Evolutionary conservation across 2,797 vertebrate species (phyloP), one percentile per base, ranked within the genome.

Genomic region (Lagorchestes hirsutus): DNA sequence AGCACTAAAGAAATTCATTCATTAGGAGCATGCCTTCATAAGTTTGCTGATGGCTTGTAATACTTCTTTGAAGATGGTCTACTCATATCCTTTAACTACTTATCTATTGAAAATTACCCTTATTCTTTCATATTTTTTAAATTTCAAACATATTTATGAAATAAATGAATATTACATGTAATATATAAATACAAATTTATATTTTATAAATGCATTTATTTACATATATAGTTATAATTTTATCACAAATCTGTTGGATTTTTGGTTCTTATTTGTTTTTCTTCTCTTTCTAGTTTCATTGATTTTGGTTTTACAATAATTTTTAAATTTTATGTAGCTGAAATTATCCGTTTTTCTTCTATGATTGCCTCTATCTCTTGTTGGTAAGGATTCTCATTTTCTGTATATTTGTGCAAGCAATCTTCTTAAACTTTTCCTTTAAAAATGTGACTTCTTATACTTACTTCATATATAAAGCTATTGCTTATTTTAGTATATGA

Each of bases 71-170:
- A 18, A 67, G 34, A n/a, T n/a, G 31, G 29, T 11, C 28, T 59
- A 59, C 31, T 59, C 2, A 59, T 31, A 31, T 54, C 40, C n/a
- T 91, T 5, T 91, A 8, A 14, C 54, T 59, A 2, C 55, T 92
- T 46, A 14, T 92, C 24, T 94, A 91, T 52, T 91, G 27, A 56
- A 87, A 1, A 93, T 12, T 91, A 74, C 50, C 91, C 24, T 55
- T 90, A 95, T 90, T 54, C 74, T 94, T 96, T 90, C 3, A 29
- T 93, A 6, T 24, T 74, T 93, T 13, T 4, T 62, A 34, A 6
- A 59, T 92, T 31, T 11, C 54, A 95, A 46, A 9, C 55, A 87
- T 40, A 50, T 58, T 4, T 92, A 11, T 40, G 18, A 40, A 40
- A 74, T 10, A 56, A 92, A 31, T 52, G 5, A 27, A 13, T 93